These are phyloP conservation scores for Lycopodina hypogea DNA, from an alignment of 37 sponge, comb jelly and placozoan genomes.

Conservation along the genomic window DNA sequence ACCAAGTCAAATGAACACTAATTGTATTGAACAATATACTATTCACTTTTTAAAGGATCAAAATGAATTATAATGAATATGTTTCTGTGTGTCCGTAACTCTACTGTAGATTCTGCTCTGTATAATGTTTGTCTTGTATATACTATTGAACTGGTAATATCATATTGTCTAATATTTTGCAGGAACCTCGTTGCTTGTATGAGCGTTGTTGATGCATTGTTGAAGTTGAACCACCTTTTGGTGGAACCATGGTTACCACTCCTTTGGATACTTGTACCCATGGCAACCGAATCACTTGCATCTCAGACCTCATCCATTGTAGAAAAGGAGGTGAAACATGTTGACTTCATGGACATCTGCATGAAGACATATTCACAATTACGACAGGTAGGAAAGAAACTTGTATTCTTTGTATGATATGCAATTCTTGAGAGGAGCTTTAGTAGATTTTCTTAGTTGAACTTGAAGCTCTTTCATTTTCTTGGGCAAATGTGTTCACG, in stretches of 20 bases:
- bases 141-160: background rate
- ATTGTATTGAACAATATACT: no score
- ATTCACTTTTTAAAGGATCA: no score
- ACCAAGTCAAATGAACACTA: no score
- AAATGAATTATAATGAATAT: no score
- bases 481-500: no score
- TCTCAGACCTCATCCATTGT: background rate
- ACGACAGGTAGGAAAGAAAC: slow-evolving; percentile 24
- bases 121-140: background rate
- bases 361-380: slow-evolving; percentile 33
- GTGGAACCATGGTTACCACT: slow-evolving; percentile 39
- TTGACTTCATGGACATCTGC: slow-evolving; percentile 6
- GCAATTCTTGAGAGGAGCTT: no score
- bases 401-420: no score
- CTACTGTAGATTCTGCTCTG: no score
- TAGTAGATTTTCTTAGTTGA: no score
- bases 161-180: background rate
- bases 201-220: background rate
- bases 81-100: no score
- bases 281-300: background rate
- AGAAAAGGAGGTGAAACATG: background rate
- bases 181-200: background rate
- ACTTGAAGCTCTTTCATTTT: no score
- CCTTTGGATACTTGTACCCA: slow-evolving; percentile 6
- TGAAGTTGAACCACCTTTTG: slow-evolving; percentile 26